Base-by-base conservation (phyloP, 2,113 vertebrate species). In the Myodes glareolus region DNA sequence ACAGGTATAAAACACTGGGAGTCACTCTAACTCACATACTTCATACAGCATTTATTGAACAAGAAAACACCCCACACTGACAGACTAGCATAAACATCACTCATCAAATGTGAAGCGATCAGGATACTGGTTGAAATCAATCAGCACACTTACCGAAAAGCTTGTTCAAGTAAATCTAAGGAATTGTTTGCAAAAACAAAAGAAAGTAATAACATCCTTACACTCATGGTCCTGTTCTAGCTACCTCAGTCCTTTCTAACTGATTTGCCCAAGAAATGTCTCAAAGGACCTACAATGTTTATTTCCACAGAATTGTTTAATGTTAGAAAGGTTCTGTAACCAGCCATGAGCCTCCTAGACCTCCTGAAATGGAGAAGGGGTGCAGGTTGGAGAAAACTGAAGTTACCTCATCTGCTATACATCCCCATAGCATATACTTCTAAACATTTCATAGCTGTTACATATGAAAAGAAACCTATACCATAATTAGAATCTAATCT, bases 101-200 rank as follows among this genome's bases (percentile, higher is more conserved):
- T 92, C 42, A 7, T 67, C 80, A 80, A 88, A 92, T 67, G 29
- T 58, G 27, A 90, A 84, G 16, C 13, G 27, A 39, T 82, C n/a
- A 58, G 55, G 13, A 82, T n/a, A 25, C 21, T 61, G 55, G 16
- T 27, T 29, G 14, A 65, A 45, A 65, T 45, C 25, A 68, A 47
- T 1, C 14, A 16, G 36, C 36, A 67, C 88, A 76, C 5, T 14
- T 36, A n/a, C n/a, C 12, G 47, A 75, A 88, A 92, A 39, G 23
- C 81, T 27, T 90, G 11, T 68, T 87, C 31, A 33, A 81, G 61
- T 23, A 90, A 73, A 36, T 61, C 39, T 81, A 94, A 58, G 36
- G 68, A 58, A 93, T 86, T 73, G 65, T 70, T 14, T 67, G n/a
- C 31, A 89, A 94, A 95, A 95, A 47, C 39, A 61, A 92, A 95